Evolutionary conservation across 2,113 vertebrate species (phyloP).

Genomic region (Microcebus tavaratra): DNA sequence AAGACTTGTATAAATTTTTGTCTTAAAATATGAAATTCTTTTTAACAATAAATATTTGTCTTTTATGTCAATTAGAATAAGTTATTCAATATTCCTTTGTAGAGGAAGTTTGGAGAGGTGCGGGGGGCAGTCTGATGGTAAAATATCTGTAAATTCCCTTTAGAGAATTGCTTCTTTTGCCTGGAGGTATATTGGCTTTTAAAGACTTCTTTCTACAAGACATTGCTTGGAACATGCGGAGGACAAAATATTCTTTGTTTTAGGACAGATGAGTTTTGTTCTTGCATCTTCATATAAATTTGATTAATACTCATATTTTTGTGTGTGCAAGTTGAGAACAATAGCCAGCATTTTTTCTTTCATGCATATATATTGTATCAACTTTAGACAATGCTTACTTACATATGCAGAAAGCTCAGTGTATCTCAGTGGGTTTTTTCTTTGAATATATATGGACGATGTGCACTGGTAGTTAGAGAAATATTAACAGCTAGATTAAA

Average conservation of each 20-base stretch:
- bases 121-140: not conserved
- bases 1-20: conserved; percentile 32
- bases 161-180: conserved; percentile 79
- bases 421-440: not conserved
- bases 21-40: conserved; percentile 66
- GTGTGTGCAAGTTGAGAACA: conserved; percentile 46
- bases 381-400: not conserved
- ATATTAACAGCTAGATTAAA: not conserved
- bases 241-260: conserved; percentile 73
- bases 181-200: conserved; percentile 80
- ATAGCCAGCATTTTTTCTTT: not conserved
- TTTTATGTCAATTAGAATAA: conserved; percentile 9
- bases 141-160: conserved; percentile 75
- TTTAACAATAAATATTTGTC: conserved; percentile 41
- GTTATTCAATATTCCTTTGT: not conserved
- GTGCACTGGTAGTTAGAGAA: not conserved
- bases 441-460: not conserved
- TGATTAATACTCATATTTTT: conserved; percentile 36
- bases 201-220: conserved; percentile 71
- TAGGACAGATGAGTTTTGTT: conserved; percentile 69
- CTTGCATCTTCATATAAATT: conserved; percentile 55
- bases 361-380: not conserved
- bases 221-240: conserved; percentile 40
- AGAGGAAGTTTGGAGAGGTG: conserved; percentile 51
- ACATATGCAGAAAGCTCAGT: not conserved